phyloP scores from a whole-genome alignment of 64 coral and sea anemone genomes.

The Montipora capricornis region DNA sequence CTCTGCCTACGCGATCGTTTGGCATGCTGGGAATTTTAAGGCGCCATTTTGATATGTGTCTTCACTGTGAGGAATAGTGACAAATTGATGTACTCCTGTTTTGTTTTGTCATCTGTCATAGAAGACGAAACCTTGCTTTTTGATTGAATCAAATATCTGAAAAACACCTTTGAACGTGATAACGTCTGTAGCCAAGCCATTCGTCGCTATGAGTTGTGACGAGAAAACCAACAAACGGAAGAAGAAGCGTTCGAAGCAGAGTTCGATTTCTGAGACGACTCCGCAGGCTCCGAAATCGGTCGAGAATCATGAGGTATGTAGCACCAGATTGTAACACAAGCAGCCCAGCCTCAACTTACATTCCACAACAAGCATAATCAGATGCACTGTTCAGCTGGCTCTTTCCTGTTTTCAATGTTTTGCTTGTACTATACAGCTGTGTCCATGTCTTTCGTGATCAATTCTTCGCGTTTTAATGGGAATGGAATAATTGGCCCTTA shows the following conservation, averaged over 20 bases:
- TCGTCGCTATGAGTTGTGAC: conserved; percentile 54
- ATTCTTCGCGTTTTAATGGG: background rate
- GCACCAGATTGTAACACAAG: background rate
- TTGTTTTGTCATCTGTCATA: conserved; percentile 18
- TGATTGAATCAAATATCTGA: background rate
- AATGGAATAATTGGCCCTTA: conserved; percentile 44
- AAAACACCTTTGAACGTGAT: background rate
- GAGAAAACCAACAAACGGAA: conserved; percentile 44
- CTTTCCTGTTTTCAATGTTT: background rate
- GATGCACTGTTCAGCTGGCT: conserved; percentile 4
- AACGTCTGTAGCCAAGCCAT: conserved; percentile 12
- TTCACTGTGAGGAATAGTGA: conserved; percentile 6
- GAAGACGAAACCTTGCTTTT: conserved; percentile 14
- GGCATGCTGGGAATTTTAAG: conserved; percentile 51
- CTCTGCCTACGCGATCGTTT: conserved; percentile 10
- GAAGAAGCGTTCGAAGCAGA: conserved; percentile 57
- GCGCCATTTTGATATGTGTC: conserved; percentile 57
- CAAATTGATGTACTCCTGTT: conserved; percentile 2
- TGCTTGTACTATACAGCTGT: background rate
- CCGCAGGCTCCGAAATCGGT: conserved; percentile 14
- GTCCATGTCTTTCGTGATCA: background rate
- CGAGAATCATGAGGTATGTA: conserved; percentile 35
- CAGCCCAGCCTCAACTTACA: background rate
- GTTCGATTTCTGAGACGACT: background rate
- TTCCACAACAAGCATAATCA: background rate